These are phyloP conservation scores for Prunella strophiata DNA, from an alignment of 2,797 vertebrate species.

Conservation along the genomic window DNA sequence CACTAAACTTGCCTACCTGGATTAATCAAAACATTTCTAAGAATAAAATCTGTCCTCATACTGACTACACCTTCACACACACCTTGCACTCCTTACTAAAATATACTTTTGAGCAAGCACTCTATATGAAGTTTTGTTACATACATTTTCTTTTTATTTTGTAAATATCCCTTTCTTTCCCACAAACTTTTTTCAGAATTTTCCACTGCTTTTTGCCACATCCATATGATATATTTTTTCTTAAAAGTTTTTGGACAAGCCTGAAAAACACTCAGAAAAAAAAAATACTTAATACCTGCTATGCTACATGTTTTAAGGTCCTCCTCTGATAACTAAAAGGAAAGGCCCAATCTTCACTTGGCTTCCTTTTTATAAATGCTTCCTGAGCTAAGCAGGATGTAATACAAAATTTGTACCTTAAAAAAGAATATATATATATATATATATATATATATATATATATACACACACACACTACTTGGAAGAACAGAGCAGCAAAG, in stretches of 20 bases:
- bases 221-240: not conserved
- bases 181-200: not conserved
- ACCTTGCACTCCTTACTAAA: not conserved
- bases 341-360: not conserved
- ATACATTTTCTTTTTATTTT: not conserved
- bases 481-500: not conserved
- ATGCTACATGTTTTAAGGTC: accelerated
- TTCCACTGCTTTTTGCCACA: not conserved
- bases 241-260: not conserved
- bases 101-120: not conserved
- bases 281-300: not conserved
- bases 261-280: not conserved
- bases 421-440: not conserved
- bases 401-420: not conserved
- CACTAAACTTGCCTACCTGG: not conserved
- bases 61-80: not conserved
- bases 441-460: no score
- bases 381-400: not conserved
- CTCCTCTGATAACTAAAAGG: not conserved
- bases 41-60: not conserved
- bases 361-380: not conserved
- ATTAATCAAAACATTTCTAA: not conserved
- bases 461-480: no score
- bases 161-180: not conserved
- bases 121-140: not conserved